Percentiles rank a stretch among this genome's conserved stretches.
These are phyloP conservation scores for Sminthurinus aureus DNA, from an alignment of 2,888 invertebrate species.

Conservation along the genomic window DNA sequence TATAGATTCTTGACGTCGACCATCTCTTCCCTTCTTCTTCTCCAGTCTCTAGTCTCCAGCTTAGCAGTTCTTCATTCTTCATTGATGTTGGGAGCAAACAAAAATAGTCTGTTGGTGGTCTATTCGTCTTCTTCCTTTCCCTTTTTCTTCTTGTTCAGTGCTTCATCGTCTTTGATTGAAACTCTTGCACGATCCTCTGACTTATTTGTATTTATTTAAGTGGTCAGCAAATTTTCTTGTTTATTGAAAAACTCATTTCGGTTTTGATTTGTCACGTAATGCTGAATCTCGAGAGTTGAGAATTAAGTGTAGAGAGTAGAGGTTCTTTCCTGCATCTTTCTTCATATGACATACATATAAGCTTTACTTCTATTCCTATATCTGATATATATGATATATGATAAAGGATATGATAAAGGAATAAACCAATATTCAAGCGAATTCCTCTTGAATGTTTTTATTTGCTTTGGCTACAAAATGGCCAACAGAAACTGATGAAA, in stretches of 20 bases:
- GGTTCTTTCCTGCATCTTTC: neutral
- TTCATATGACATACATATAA: too few relatives aligned
- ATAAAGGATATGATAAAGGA: too few relatives aligned
- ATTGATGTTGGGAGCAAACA: constrained; percentile 40
- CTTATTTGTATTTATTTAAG: constrained; percentile 42
- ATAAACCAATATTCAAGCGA: too few relatives aligned
- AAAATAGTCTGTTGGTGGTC: constrained; percentile 13
- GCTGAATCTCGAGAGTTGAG: constrained; percentile 14
- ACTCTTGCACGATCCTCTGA: constrained; percentile 11
- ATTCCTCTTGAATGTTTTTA: too few relatives aligned
- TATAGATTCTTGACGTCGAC: constrained; percentile 31
- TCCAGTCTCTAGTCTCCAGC: too few relatives aligned
- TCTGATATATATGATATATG: too few relatives aligned
- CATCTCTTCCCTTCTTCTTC: neutral
- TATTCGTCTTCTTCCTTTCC: neutral
- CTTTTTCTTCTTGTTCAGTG: neutral
- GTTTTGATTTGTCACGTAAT: constrained; percentile 34
- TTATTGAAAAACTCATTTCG: constrained; percentile 39
- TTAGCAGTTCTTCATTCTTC: neutral
- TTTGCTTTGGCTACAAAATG: too few relatives aligned
- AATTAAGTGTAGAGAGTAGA: neutral
- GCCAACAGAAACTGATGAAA: too few relatives aligned
- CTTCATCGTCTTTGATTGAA: constrained; percentile 20
- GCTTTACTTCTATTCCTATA: too few relatives aligned
- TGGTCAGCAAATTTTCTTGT: constrained; percentile 37